Percentiles rank a stretch among this genome's conserved stretches.
These are phyloP conservation scores for Ennomos erosarius DNA, from an alignment of 2,888 invertebrate genomes.

Conservation along the genomic window DNA sequence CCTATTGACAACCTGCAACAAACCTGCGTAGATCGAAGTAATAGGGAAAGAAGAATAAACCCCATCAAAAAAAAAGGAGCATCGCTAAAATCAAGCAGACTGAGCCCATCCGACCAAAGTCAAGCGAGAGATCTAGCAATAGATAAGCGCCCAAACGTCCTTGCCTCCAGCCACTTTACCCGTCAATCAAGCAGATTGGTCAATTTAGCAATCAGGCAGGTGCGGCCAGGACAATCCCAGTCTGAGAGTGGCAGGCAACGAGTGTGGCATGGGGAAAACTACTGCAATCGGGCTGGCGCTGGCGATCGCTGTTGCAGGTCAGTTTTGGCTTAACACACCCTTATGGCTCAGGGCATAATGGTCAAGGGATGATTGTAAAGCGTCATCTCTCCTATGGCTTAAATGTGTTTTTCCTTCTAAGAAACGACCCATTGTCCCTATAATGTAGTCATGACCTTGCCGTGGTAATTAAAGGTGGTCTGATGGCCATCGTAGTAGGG, in stretches of 20 bases:
- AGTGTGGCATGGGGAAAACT: conserved; percentile 37
- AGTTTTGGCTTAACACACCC: conserved; percentile 19
- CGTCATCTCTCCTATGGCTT: no score
- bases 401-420: no score
- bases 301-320: conserved; percentile 42
- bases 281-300: conserved; percentile 31
- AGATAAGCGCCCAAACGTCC: conserved; percentile 58
- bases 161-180: conserved; percentile 67
- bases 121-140: conserved; percentile 22
- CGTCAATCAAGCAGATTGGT: conserved; percentile 68
- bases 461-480: no score
- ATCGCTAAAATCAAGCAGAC: not conserved
- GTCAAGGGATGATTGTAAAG: no score
- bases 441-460: no score
- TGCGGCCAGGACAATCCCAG: conserved; percentile 39
- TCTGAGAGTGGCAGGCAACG: conserved; percentile 38
- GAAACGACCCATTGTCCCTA: no score
- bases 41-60: not conserved
- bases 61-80: not conserved
- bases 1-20: no score
- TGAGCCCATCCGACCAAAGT: conserved; percentile 6
- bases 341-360: no score
- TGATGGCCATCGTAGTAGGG: no score
- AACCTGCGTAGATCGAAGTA: no score
- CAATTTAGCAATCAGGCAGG: conserved; percentile 74